Percentiles rank a stretch among this genome's conserved stretches.
phyloP scores from a whole-genome alignment of 1,140 invertebrate species.

The Drosophila littoralis region DNA sequence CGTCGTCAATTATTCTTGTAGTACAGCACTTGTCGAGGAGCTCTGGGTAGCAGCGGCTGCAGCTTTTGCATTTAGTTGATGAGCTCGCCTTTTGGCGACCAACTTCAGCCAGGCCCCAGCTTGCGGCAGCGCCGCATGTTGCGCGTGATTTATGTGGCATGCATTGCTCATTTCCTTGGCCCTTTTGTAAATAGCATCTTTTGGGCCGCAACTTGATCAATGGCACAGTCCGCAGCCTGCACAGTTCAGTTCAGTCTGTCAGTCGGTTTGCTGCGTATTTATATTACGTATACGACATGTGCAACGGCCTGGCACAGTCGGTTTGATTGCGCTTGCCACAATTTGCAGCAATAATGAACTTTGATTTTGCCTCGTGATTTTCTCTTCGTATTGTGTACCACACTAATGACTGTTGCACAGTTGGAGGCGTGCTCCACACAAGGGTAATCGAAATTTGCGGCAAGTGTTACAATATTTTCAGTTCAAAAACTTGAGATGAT shows the following conservation, averaged over 20 bases:
- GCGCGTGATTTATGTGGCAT: slow-evolving; percentile 48
- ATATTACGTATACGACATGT: slow-evolving; percentile 66
- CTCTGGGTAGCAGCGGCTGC: slow-evolving; percentile 16
- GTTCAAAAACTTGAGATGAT: slow-evolving; percentile 11
- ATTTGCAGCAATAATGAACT: slow-evolving; percentile 65
- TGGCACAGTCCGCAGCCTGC: slow-evolving; percentile 38
- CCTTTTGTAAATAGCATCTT: slow-evolving; percentile 62
- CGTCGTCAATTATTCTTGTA: slow-evolving; percentile 78
- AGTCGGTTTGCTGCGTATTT: slow-evolving; percentile 61
- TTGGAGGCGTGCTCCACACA: not conserved
- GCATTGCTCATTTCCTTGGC: slow-evolving; percentile 57
- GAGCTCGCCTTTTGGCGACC: slow-evolving; percentile 48
- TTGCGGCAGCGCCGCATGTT: slow-evolving; percentile 4
- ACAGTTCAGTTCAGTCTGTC: slow-evolving; percentile 1
- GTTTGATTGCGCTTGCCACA: slow-evolving; percentile 55
- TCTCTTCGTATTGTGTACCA: not conserved
- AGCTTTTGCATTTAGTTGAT: slow-evolving; percentile 77
- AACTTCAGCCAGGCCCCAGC: not conserved
- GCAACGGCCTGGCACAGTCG: slow-evolving; percentile 17
- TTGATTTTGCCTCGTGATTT: slow-evolving; percentile 46
- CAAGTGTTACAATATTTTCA: not conserved
- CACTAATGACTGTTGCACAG: slow-evolving; percentile 27
- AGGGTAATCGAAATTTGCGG: slow-evolving; percentile 1
- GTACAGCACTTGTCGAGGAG: slow-evolving; percentile 53
- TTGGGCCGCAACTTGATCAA: slow-evolving; percentile 65